These are phyloP conservation scores for Lichenostomus cassidix DNA, from an alignment of 2,113 vertebrate genomes.

Conservation along the genomic window DNA sequence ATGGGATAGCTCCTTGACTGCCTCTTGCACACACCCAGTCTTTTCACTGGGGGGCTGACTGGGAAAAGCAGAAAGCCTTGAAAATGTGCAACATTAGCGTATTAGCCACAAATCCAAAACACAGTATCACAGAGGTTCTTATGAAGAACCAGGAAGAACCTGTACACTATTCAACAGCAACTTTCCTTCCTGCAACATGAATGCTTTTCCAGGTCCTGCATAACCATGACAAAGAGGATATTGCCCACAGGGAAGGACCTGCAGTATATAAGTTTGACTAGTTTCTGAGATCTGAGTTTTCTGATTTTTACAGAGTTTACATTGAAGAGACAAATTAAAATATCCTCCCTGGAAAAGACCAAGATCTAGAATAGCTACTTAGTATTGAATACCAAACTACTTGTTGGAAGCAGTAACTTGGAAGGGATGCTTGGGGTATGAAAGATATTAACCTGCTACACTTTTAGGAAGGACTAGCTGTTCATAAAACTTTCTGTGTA, in stretches of 20 bases:
- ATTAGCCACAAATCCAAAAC: neutral
- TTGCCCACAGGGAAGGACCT: neutral
- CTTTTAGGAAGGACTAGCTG: neutral
- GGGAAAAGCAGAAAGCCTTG: neutral
- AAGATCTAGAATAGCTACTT: neutral
- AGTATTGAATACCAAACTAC: neutral
- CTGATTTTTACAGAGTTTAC: neutral
- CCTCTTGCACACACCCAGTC: neutral
- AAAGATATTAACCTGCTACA: neutral
- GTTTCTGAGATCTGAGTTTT: neutral
- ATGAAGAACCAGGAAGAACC: neutral
- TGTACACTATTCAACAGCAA: neutral
- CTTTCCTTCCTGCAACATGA: neutral
- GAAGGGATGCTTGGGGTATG: neutral
- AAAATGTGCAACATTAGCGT: neutral
- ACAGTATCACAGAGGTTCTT: neutral
- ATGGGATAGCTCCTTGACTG: neutral
- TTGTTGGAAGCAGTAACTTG: neutral
- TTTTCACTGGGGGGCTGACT: neutral
- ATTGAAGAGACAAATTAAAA: neutral
- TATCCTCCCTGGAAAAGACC: neutral
- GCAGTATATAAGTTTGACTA: neutral
- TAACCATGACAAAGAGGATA: neutral
- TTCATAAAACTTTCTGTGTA: neutral
- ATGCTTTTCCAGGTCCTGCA: neutral